phyloP scores from a whole-genome alignment of 2,888 invertebrate genomes.

The Bedellia somnulentella region DNA sequence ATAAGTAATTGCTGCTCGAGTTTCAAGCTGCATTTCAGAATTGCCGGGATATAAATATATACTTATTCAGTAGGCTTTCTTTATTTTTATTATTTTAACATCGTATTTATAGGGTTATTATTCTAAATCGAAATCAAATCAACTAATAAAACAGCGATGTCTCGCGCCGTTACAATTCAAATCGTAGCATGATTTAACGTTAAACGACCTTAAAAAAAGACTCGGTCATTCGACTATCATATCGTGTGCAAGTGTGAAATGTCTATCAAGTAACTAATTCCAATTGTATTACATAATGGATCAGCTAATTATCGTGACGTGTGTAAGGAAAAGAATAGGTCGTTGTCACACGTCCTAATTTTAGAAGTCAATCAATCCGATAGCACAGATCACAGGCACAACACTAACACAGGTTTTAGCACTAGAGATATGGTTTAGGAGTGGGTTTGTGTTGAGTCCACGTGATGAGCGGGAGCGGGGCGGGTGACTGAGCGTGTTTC shows the following conservation, averaged over 20 bases:
- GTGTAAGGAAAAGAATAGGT: constrained; percentile 2
- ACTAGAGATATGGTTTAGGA: constrained; percentile 1
- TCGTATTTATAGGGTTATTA: too few relatives aligned
- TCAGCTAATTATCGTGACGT: constrained; percentile 22
- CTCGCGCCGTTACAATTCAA: constrained; percentile 1
- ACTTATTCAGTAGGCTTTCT: too few relatives aligned
- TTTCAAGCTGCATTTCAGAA: too few relatives aligned
- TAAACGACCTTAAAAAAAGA: not conserved
- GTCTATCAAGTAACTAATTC: too few relatives aligned
- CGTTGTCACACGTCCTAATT: constrained; percentile 15
- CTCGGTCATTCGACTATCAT: too few relatives aligned
- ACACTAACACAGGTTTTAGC: too few relatives aligned
- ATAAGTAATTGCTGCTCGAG: too few relatives aligned
- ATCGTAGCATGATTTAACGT: not conserved
- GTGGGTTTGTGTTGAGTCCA: too few relatives aligned
- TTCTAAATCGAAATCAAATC: constrained; percentile 1
- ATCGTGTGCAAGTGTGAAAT: too few relatives aligned
- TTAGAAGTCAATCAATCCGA: constrained; percentile 2
- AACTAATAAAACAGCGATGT: not conserved
- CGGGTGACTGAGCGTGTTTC: not conserved
- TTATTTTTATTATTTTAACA: too few relatives aligned
- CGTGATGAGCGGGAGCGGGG: not conserved
- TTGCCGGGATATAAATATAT: too few relatives aligned
- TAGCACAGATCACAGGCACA: constrained; percentile 1
- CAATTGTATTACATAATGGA: constrained; percentile 26